Evolutionary conservation across 1,140 invertebrate species (phyloP).

Genomic region (Galleria mellonella): DNA sequence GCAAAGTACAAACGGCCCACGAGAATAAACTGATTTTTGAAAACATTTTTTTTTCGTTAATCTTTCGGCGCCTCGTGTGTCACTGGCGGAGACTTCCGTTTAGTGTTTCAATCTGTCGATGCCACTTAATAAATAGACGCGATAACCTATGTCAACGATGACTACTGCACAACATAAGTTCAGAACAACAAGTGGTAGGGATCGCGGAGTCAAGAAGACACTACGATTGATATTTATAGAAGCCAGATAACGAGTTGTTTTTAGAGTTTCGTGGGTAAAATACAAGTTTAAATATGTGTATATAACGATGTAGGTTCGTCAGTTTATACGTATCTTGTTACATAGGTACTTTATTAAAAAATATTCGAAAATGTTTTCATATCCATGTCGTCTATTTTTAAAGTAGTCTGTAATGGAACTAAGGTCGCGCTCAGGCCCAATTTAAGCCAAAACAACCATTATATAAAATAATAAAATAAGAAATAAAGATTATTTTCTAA

Average conservation of each 20-base stretch:
- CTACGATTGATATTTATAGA: constrained; percentile 62
- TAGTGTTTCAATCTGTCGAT: constrained; percentile 36
- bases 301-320: constrained; percentile 2
- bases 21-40: constrained; percentile 22
- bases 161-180: constrained; percentile 57
- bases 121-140: constrained; percentile 57
- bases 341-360: no score
- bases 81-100: constrained; percentile 41
- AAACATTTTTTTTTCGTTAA: constrained; percentile 35
- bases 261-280: constrained; percentile 36
- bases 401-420: no score
- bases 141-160: constrained; percentile 64
- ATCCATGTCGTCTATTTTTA: no score
- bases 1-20: constrained; percentile 31
- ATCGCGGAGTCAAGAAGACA: constrained; percentile 36
- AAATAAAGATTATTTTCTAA: no score
- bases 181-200: constrained; percentile 63
- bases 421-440: no score
- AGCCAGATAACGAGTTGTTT: constrained; percentile 56
- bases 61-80: constrained; percentile 19
- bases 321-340: constrained; percentile 8
- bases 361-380: no score
- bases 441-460: no score
- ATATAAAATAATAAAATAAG: no score
- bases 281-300: background rate